Conservation (phyloP, 2,888 invertebrate genomes). For the Epinotia ramella region DNA sequence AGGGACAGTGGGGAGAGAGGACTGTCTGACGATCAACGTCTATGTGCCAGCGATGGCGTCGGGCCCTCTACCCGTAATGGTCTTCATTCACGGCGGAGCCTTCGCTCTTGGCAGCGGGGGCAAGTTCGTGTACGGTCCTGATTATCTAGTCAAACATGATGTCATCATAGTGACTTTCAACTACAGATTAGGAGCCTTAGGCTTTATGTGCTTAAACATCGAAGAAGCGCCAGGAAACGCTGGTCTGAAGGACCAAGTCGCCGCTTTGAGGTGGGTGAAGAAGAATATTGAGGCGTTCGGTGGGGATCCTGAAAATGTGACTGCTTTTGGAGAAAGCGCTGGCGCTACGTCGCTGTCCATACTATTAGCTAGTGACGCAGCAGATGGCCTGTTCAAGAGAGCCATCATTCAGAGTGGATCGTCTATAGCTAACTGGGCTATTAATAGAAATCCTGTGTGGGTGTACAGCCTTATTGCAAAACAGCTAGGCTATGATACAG, state of each 20-base stretch:
- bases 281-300: conserved; percentile 77
- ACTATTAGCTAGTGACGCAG: conserved; percentile 65
- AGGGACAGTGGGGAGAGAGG: conserved; percentile 68
- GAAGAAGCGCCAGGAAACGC: conserved; percentile 79
- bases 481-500: conserved; percentile 64
- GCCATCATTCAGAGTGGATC: conserved; percentile 77
- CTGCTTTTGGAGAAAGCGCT: conserved; percentile 65
- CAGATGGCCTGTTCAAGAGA: conserved; percentile 70
- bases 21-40: conserved; percentile 74
- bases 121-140: conserved; percentile 70
- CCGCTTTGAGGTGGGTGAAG: conserved; percentile 77
- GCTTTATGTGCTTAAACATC: conserved; percentile 74
- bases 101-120: conserved; percentile 74
- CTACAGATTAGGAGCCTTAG: conserved; percentile 74
- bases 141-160: conserved; percentile 70
- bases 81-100: conserved; percentile 77
- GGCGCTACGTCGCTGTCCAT: conserved; percentile 70
- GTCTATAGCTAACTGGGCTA: conserved; percentile 70
- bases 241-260: conserved; percentile 76
- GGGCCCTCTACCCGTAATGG: conserved; percentile 72
- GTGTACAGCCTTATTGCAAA: conserved; percentile 70
- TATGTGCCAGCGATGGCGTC: conserved; percentile 65
- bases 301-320: background rate
- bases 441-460: conserved; percentile 71
- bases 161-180: conserved; percentile 77